phyloP scores from a whole-genome alignment of 2,113 vertebrate genomes.

The Hylia prasina region DNA sequence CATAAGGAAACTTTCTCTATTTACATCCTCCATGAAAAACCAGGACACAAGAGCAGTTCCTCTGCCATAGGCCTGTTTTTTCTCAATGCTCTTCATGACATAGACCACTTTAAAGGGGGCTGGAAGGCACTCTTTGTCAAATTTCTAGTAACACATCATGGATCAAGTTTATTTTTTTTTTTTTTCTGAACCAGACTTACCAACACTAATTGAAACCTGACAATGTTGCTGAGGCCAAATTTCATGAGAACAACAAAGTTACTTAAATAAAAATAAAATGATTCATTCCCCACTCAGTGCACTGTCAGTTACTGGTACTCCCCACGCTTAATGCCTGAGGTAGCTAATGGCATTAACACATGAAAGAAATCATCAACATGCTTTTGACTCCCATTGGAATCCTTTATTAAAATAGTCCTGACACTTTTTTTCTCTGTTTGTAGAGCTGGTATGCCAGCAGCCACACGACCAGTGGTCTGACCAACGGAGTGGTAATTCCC shows the following conservation, averaged over 20 bases:
- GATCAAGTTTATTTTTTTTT: slow-evolving; percentile 11
- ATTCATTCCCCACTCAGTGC: slow-evolving; percentile 50
- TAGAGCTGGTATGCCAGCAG: slow-evolving; percentile 42
- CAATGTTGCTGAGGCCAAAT: slow-evolving; percentile 10
- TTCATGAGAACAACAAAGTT: slow-evolving; percentile 59
- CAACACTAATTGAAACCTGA: slow-evolving; percentile 63
- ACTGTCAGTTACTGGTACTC: slow-evolving; percentile 64
- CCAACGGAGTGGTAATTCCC: slow-evolving; percentile 66
- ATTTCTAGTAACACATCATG: slow-evolving; percentile 57
- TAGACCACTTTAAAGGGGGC: slow-evolving; percentile 29
- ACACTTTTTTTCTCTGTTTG: slow-evolving; percentile 58
- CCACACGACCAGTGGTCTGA: slow-evolving; percentile 48
- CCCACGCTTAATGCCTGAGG: slow-evolving; percentile 59
- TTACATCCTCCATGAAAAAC: background rate
- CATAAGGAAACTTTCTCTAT: slow-evolving; percentile 4
- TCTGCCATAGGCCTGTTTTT: background rate
- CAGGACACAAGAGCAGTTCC: background rate
- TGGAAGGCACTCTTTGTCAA: slow-evolving; percentile 46
- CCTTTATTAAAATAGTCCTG: slow-evolving; percentile 68
- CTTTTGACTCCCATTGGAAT: slow-evolving; percentile 53
- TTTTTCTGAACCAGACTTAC: slow-evolving; percentile 26
- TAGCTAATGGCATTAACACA: slow-evolving; percentile 63
- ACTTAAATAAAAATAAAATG: slow-evolving; percentile 38
- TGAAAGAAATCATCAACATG: slow-evolving; percentile 70
- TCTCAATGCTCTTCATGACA: slow-evolving; percentile 5